phyloP scores from a whole-genome alignment of 2,888 invertebrate genomes.

The Lydus trimaculatus region DNA sequence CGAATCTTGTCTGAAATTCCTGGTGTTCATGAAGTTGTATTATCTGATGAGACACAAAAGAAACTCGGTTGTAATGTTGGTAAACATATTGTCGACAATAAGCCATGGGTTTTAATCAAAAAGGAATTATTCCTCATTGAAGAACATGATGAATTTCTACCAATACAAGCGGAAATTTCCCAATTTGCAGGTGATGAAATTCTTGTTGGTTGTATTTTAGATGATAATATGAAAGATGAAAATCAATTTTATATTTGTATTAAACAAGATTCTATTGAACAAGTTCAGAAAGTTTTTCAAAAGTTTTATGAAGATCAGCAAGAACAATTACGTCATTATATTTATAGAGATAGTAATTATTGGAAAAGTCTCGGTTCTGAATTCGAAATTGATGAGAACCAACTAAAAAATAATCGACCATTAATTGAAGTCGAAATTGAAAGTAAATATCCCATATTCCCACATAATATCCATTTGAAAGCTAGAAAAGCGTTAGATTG shows the following conservation, averaged over 20 bases:
- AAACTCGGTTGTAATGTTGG: constrained; percentile 72
- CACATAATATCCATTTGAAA: constrained; percentile 60
- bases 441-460: constrained; percentile 66
- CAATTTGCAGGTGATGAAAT: constrained; percentile 60
- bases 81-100: constrained; percentile 73
- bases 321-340: constrained; percentile 42
- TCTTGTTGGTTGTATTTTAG: constrained; percentile 73
- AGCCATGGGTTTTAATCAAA: constrained; percentile 74
- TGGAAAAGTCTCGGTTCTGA: constrained; percentile 68
- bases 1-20: constrained; percentile 60
- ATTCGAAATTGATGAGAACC: constrained; percentile 65
- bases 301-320: constrained; percentile 66
- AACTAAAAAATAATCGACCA: constrained; percentile 64
- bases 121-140: constrained; percentile 70
- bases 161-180: constrained; percentile 56
- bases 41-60: constrained; percentile 68
- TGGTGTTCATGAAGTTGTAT: constrained; percentile 64
- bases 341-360: constrained; percentile 34
- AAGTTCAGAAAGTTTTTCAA: constrained; percentile 63
- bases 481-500: constrained; percentile 66
- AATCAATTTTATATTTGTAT: constrained; percentile 77
- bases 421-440: constrained; percentile 74
- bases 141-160: constrained; percentile 64
- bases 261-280: constrained; percentile 65
- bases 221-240: constrained; percentile 66